Base-by-base conservation (phyloP, 2,888 invertebrate species). In the Cantharis rufa region DNA sequence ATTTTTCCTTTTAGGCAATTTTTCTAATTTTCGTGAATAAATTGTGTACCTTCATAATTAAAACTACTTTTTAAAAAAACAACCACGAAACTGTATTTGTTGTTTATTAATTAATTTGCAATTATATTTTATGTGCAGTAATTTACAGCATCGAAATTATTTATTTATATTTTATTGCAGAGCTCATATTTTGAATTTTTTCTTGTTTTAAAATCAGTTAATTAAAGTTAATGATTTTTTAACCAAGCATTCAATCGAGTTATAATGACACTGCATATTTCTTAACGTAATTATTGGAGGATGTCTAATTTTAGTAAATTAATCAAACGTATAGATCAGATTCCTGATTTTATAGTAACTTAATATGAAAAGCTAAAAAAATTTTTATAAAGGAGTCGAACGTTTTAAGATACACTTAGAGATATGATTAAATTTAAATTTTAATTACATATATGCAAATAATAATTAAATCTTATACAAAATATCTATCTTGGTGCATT, bases 211-310 rank as follows among this genome's bases (percentile, higher is more conserved):
- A 28, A 48, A 69, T 27, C 62, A 13, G 62, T 69, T 73, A 62
- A 71, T 73, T 76, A 71, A 73, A 62, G 66, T 73, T 76, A 71
- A 73, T 73, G 24, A 72, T 64, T 76, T 76, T 73, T 73, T 72
- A 76, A 73, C 13, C 70, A 66, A 73, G 27, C 69, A 71, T 66
- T 21, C 10, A 15, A 24, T 48, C 71, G 15, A 69, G 69, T 75
- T 71, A 69, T 15, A 24, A 27, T 76, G 76, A 76, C 69, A 72
- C 48, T 32, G 76, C 76, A 62, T n/a, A 32, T 72, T 72, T 66
- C 24, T 66, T 66, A 66, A n/a, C 7, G 64, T 5, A 24, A 66
- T 66, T 24, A 21, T 18, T 24, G 7, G 24, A 66, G 64, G 24
- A 21, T 66, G 64, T 66, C 64, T 66, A 66, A 66, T 66, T 66